phyloP scores from a whole-genome alignment of 2,797 vertebrate genomes.

The Sebastes steindachneri region DNA sequence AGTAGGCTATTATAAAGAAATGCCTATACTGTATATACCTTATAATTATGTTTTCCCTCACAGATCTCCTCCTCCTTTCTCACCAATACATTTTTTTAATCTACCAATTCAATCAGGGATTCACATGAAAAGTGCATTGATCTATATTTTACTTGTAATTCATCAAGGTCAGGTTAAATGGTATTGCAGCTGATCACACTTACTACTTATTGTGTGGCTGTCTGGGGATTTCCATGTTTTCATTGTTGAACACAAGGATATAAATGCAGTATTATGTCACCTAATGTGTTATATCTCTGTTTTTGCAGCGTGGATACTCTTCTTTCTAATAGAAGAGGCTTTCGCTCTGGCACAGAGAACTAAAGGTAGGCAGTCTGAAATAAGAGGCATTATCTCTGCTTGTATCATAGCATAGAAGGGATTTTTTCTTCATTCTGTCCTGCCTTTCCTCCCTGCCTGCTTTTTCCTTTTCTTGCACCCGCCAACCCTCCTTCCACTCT shows the following conservation, averaged over 20 bases:
- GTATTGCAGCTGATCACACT: neutral
- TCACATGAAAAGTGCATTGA: constrained; percentile 17
- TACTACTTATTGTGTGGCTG: neutral
- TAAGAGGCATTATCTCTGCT: neutral
- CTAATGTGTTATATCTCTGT: constrained; percentile 49
- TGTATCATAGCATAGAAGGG: neutral
- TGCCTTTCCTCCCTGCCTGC: neutral
- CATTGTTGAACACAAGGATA: neutral
- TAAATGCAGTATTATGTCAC: neutral
- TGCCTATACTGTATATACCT: neutral
- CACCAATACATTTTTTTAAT: neutral
- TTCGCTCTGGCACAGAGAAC: constrained; percentile 95
- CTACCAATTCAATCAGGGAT: neutral
- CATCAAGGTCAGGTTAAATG: constrained; percentile 23
- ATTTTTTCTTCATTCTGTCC: constrained; percentile 3
- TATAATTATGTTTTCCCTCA: neutral
- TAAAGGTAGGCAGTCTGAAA: constrained; percentile 85
- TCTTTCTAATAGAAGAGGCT: constrained; percentile 92
- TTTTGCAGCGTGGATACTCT: constrained; percentile 84
- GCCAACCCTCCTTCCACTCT: neutral
- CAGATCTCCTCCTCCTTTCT: neutral
- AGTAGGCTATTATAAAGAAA: neutral
- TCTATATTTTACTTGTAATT: constrained; percentile 13
- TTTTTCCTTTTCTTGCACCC: neutral
- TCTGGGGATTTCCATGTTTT: neutral